These are phyloP conservation scores for Notothenia rossii DNA, from an alignment of 2,113 vertebrate genomes.

Conservation along the genomic window DNA sequence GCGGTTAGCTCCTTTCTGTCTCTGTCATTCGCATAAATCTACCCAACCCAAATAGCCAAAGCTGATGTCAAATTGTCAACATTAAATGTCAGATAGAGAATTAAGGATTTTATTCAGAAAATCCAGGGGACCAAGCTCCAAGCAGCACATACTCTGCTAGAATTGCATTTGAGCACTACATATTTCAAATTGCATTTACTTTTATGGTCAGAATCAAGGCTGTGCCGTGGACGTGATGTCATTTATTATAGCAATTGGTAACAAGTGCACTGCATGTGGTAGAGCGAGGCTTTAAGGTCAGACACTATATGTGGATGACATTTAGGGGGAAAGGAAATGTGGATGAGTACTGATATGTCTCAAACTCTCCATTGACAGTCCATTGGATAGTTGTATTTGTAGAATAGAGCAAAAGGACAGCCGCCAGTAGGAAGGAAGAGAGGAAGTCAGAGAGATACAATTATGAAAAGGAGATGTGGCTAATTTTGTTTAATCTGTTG, in stretches of 20 bases:
- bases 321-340: constrained; percentile 12
- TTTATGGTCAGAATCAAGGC: neutral
- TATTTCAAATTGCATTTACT: neutral
- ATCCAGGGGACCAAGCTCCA: neutral
- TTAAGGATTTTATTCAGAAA: neutral
- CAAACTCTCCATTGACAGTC: neutral
- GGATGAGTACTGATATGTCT: neutral
- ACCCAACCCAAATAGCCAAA: neutral
- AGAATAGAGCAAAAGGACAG: neutral
- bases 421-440: neutral
- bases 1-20: neutral
- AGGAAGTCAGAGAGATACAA: neutral
- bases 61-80: neutral
- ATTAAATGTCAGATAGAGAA: neutral
- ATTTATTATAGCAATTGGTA: constrained; percentile 1
- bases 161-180: neutral
- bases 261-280: neutral
- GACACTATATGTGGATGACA: constrained; percentile 1
- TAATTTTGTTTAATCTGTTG: no score
- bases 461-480: no score
- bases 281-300: neutral
- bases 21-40: neutral
- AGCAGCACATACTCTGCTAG: neutral
- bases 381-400: constrained; percentile 1
- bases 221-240: neutral